These are phyloP conservation scores for Brevipalpus yothersi DNA, from an alignment of 1,140 invertebrate species.

Conservation along the genomic window DNA sequence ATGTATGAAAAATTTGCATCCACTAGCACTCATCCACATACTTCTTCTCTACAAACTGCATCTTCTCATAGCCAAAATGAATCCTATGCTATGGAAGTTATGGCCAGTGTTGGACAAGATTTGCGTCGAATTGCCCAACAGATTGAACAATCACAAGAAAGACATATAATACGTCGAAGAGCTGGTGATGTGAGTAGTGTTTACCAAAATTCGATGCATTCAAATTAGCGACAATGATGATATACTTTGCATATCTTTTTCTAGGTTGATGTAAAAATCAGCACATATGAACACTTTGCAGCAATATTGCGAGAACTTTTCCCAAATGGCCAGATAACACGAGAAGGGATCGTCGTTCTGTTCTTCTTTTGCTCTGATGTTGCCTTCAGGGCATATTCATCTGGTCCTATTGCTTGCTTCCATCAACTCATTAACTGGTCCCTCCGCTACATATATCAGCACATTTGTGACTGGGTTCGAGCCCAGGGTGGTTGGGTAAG, in stretches of 20 bases:
- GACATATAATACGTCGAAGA: conserved; percentile 14
- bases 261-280: background rate
- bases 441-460: conserved; percentile 15
- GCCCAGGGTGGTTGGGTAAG: conserved; percentile 18
- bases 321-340: conserved; percentile 12
- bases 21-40: background rate
- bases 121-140: conserved; percentile 18
- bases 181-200: conserved; percentile 14
- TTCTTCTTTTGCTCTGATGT: conserved; percentile 24
- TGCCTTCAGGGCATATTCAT: conserved; percentile 16
- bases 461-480: conserved; percentile 18
- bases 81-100: background rate
- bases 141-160: conserved; percentile 17
- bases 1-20: background rate
- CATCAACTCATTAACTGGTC: conserved; percentile 18
- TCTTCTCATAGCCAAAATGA: background rate
- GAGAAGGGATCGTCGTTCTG: conserved; percentile 20
- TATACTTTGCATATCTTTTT: no score
- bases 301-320: conserved; percentile 4
- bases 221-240: no score
- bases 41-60: background rate
- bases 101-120: conserved; percentile 14
- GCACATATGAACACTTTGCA: background rate
- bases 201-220: background rate
- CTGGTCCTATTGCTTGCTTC: conserved; percentile 10